Percentiles rank a stretch among this genome's conserved stretches.
Evolutionary conservation across 1,140 invertebrate genomes (phyloP).

Genomic region (Heliconius hermathena): DNA sequence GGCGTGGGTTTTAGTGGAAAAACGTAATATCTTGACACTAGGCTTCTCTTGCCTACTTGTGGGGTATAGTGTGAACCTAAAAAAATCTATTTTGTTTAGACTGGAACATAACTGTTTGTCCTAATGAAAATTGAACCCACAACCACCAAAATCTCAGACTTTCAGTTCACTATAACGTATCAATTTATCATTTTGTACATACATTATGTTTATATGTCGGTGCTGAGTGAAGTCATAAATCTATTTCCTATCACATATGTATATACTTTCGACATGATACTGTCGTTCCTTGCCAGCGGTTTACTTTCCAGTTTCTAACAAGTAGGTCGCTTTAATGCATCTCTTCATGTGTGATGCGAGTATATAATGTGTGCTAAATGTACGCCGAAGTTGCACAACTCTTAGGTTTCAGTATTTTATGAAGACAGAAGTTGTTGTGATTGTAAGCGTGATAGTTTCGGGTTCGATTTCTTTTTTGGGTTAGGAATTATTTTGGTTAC

Average conservation of each 20-base stretch:
- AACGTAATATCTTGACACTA: too few relatives aligned
- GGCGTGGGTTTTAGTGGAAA: too few relatives aligned
- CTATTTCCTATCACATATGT: constrained; percentile 23
- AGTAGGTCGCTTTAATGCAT: constrained; percentile 37
- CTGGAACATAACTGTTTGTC: background rate
- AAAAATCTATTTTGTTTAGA: too few relatives aligned
- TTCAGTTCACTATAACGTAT: background rate
- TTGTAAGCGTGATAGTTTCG: too few relatives aligned
- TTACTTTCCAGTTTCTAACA: constrained; percentile 28
- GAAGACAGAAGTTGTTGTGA: background rate
- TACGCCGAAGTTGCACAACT: background rate
- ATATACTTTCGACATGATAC: constrained; percentile 17
- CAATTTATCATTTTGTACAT: too few relatives aligned
- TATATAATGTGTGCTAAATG: constrained; percentile 22
- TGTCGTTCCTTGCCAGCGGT: constrained; percentile 25
- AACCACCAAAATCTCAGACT: background rate
- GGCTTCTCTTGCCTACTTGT: too few relatives aligned
- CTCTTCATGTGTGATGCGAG: constrained; percentile 22
- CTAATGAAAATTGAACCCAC: background rate
- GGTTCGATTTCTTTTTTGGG: too few relatives aligned
- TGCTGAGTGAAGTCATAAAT: constrained; percentile 23
- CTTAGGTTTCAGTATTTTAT: background rate
- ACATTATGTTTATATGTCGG: background rate
- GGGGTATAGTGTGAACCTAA: too few relatives aligned
- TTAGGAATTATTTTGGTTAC: too few relatives aligned